A percentile compares a stretch with the other conserved stretches of the same genome.
These are phyloP conservation scores for Phoeniculus purpureus DNA, from an alignment of 2,797 vertebrate genomes.

Conservation along the genomic window DNA sequence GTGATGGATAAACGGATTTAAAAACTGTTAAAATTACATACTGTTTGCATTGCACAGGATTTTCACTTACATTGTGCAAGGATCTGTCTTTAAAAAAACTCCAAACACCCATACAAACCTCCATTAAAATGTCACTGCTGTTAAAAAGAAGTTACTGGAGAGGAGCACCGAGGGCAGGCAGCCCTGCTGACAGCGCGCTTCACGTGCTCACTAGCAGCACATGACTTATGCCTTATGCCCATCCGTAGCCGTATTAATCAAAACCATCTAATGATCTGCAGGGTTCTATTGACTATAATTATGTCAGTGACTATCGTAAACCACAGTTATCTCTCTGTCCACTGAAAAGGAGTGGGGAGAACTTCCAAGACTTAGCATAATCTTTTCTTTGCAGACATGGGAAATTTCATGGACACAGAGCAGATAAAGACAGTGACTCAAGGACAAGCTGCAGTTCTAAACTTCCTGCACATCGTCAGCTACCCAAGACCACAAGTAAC, in stretches of 20 bases:
- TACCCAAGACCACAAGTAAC: slow-evolving; percentile 89
- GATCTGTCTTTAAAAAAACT: neutral
- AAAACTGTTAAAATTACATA: neutral
- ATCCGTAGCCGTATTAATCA: neutral
- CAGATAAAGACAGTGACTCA: slow-evolving; percentile 83
- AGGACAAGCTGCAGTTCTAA: slow-evolving; percentile 86
- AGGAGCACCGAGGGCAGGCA: fast-evolving
- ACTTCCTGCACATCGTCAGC: slow-evolving; percentile 80
- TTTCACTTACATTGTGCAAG: neutral
- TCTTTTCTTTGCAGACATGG: slow-evolving; percentile 83
- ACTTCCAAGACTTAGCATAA: neutral
- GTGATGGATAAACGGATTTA: neutral
- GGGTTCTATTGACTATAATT: neutral
- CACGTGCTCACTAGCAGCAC: neutral
- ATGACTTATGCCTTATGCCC: neutral
- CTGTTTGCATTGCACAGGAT: neutral
- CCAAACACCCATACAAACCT: neutral
- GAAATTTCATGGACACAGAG: slow-evolving; percentile 82
- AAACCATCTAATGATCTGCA: neutral
- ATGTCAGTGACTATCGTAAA: neutral
- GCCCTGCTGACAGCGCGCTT: neutral
- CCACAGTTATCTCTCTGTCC: neutral
- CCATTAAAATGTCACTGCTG: neutral
- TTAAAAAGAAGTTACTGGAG: neutral
- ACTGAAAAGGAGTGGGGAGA: neutral